Evolutionary conservation across 2,888 invertebrate genomes (phyloP), one percentile per base, ranked within the genome.

Genomic region (Acrocera orbiculus): DNA sequence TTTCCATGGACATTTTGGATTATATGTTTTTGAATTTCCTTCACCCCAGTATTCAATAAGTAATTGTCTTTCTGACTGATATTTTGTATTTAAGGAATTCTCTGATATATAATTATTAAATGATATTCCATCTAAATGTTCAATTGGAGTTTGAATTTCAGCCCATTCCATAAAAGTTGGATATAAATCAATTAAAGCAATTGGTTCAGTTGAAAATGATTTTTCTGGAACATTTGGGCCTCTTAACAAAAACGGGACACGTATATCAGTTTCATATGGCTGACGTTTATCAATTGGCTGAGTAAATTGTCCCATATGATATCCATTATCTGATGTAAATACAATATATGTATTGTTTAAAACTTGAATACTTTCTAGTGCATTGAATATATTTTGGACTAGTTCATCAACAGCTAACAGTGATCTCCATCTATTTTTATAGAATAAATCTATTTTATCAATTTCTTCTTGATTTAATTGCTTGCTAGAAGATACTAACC

Each of bases 241-340:
- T 28, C 75, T 64, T 3, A 92, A 70, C 29, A 87, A 49, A 4
- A 92, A 62, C 0, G 90, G 90, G 0, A 92, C 76, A 44, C 75
- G 69, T 27, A 89, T 76, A 50, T 92, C 92, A 0, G 83, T 76
- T 52, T 92, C 87, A 56, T 92, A 92, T 0, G 83, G 81, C 48
- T 87, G 86, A 2, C 90, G 65, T 52, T 92, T 92, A 58, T 92
- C 90, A 61, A 74, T 75, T 0, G 86, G 79, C 61, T 85, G 73
- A 3, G 80, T 73, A 58, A 86, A 89, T 62, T 90, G 89, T 9
- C 89, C 87, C 44, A 90, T 64, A 60, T 92, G 90, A 57, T 76
- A 92, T 15, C 90, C 90, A 59, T 90, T 86, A 52, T 92, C 90
- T 0, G 89, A 89, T 0, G 86, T 79, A 47, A 74, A 85, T 32